A percentile compares a stretch with the other conserved stretches of the same genome.
Evolutionary conservation across 2,888 invertebrate species (phyloP).

Genomic region (Aleiodes alternator): DNA sequence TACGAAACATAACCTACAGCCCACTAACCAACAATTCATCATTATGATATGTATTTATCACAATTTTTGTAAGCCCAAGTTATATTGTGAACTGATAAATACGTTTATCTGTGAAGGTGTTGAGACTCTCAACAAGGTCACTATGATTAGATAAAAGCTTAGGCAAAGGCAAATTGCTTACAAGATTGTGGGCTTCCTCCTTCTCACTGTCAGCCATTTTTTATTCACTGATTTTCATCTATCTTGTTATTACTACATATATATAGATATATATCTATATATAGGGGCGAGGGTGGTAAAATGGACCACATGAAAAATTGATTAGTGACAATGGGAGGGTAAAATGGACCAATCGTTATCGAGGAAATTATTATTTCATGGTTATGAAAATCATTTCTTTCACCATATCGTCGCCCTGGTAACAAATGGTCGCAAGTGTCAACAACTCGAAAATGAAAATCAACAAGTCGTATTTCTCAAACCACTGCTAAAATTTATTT

Average conservation of each 20-base stretch:
- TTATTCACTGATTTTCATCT: slow-evolving; percentile 23
- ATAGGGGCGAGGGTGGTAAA: too few relatives aligned
- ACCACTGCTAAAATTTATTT: too few relatives aligned
- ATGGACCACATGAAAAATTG: too few relatives aligned
- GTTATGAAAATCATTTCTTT: too few relatives aligned
- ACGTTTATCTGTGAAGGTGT: slow-evolving; percentile 38
- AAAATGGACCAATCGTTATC: too few relatives aligned
- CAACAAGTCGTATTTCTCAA: too few relatives aligned
- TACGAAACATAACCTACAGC: slow-evolving; percentile 16
- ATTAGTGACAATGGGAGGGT: too few relatives aligned
- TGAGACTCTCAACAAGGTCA: slow-evolving; percentile 51
- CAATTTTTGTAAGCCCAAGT: slow-evolving; percentile 2
- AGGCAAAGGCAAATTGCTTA: slow-evolving; percentile 75
- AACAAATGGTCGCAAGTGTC: too few relatives aligned
- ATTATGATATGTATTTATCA: slow-evolving; percentile 42
- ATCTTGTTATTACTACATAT: neutral
- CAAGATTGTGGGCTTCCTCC: slow-evolving; percentile 87
- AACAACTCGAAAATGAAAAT: too few relatives aligned
- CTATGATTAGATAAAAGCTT: slow-evolving; percentile 73
- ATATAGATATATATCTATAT: too few relatives aligned
- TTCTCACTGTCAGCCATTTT: slow-evolving; percentile 87
- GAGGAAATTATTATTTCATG: too few relatives aligned
- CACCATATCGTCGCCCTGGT: too few relatives aligned
- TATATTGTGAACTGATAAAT: slow-evolving; percentile 37
- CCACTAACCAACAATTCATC: slow-evolving; percentile 41